Base-by-base conservation (phyloP, 2,888 invertebrate species). In the Drosophila atripex region DNA sequence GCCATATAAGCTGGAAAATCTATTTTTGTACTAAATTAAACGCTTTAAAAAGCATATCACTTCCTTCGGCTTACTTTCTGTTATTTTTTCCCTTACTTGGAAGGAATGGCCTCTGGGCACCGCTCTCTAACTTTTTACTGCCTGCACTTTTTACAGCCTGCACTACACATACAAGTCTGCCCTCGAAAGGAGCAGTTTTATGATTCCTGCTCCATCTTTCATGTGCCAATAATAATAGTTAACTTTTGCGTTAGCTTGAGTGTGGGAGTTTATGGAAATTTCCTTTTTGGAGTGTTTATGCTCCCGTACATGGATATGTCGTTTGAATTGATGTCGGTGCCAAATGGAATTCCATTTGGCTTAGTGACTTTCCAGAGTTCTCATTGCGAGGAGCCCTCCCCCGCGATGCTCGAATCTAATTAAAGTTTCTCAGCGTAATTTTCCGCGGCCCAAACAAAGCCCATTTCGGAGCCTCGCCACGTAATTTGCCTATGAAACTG, bases 401-500 rank as follows among this genome's bases (percentile, higher is more conserved):
- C 9, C 39, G 50, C 57, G 51, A 18, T 45, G 23, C 38, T 32
- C 14, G 32, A 71, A 50, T 55, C 64, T 47, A 63, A 70, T 72
- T 63, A 72, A 70, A 72, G 73, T 70, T 70, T 50, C 50, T 45
- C 47, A 32, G 32, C 55, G 43, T 47, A 30, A 51, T 51, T 57
- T 53, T 53, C 52, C 38, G 25, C n/a, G n/a, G n/a, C n/a, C n/a
- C n/a, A 64, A 71, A 60, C 52, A 23, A 30, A 25, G 11, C 51
- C 66, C 38, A 73, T 76, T 73, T 58, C 30, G 21, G 56, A 55
- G 71, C 71, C 52, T 53, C 21, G 65, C 64, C 76, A 76, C 76
- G 76, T 73, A 73, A 60, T 76, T 76, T 69, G 43, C 32, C 73
- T 50, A 76, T 76, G 73, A 75, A 75, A 61, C 65, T 71, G 58